Conservation (phyloP, 2,797 vertebrate genomes). For the Cheirogaleus major region DNA sequence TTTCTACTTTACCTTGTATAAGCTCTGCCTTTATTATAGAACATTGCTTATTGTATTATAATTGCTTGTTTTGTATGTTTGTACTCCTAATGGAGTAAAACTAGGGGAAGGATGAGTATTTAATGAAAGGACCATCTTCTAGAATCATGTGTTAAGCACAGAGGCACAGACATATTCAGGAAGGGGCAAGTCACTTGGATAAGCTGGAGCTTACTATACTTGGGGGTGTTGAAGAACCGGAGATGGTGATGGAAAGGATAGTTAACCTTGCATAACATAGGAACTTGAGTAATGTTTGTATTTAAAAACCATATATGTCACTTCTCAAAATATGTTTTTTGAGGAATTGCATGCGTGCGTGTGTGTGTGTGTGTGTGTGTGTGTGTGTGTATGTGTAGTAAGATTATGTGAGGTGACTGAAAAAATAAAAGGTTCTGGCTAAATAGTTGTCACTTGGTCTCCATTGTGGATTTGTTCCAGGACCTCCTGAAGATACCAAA, state of each 20-base stretch:
- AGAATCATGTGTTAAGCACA: not conserved
- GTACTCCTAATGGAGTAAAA: not conserved
- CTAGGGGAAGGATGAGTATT: not conserved
- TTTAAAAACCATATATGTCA: not conserved
- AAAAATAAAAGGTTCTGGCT: not conserved
- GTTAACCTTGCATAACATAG: not conserved
- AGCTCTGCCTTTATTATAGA: not conserved
- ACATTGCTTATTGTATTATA: not conserved
- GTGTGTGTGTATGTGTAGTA: not conserved
- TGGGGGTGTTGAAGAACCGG: not conserved
- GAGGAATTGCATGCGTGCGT: not conserved
- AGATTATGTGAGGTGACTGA: not conserved
- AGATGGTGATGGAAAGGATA: not conserved
- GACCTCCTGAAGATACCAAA: not conserved
- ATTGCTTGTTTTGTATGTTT: not conserved
- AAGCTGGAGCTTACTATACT: not conserved
- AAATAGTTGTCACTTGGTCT: not conserved
- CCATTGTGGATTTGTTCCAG: not conserved
- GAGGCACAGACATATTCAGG: not conserved
- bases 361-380: not conserved
- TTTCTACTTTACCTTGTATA: not conserved
- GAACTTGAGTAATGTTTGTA: not conserved
- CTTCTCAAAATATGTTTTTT: slow-evolving; percentile 24
- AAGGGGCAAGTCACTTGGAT: not conserved
- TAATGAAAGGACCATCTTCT: not conserved